These are phyloP conservation scores for Drosophila pseudotalamancana DNA, from an alignment of 2,888 invertebrate species.

Conservation along the genomic window DNA sequence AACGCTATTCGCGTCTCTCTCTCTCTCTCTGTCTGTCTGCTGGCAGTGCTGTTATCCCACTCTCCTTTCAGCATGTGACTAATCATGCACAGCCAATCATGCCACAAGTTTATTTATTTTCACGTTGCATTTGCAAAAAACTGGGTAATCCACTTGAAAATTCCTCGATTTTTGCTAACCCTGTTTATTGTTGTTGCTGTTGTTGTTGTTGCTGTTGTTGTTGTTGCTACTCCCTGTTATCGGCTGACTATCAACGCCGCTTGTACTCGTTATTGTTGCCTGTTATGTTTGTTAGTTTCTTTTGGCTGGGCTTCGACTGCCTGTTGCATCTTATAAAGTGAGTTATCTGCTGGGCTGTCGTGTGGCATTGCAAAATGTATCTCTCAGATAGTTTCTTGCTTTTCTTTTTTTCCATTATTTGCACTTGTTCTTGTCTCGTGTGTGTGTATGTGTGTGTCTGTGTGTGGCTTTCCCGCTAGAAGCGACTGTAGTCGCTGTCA, in stretches of 20 bases:
- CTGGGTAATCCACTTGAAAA: slow-evolving; percentile 78
- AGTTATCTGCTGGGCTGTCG: slow-evolving; percentile 74
- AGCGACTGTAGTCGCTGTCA: slow-evolving; percentile 56
- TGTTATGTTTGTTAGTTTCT: slow-evolving; percentile 63
- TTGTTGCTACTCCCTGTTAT: slow-evolving; percentile 60
- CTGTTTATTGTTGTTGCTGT: slow-evolving; percentile 52
- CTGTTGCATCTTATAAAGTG: slow-evolving; percentile 67
- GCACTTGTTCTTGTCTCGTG: slow-evolving; percentile 35
- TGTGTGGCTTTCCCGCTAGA: slow-evolving; percentile 61
- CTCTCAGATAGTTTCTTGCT: slow-evolving; percentile 22
- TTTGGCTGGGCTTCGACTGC: slow-evolving; percentile 24
- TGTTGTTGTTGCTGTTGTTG: slow-evolving; percentile 25
- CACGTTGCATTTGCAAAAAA: slow-evolving; percentile 73
- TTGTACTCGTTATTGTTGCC: slow-evolving; percentile 78
- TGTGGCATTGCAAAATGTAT: slow-evolving; percentile 30
- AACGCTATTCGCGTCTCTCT: too few relatives aligned
- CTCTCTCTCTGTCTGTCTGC: neutral
- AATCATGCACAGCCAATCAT: slow-evolving; percentile 78
- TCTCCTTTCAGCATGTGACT: slow-evolving; percentile 70
- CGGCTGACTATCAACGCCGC: slow-evolving; percentile 69
- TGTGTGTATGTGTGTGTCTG: slow-evolving; percentile 34
- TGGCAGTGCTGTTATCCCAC: slow-evolving; percentile 9
- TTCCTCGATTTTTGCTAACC: slow-evolving; percentile 70
- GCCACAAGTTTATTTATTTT: slow-evolving; percentile 79
- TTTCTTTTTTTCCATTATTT: slow-evolving; percentile 23